Evolutionary conservation across 2,888 invertebrate genomes (phyloP), one percentile per base, ranked within the genome.

Genomic region (Auanema freiburgensis): DNA sequence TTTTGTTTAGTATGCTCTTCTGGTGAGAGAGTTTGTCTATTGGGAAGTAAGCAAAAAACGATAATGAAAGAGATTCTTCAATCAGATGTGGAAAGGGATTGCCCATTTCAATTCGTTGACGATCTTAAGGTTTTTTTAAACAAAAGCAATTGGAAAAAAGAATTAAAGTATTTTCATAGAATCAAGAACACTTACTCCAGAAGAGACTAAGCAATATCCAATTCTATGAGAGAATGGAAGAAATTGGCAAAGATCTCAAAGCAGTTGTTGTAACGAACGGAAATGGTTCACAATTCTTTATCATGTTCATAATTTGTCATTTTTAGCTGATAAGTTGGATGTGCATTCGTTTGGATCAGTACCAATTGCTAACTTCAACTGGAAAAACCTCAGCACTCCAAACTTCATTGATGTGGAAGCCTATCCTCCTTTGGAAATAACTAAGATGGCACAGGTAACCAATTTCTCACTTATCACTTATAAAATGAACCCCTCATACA

Each of bases 381-480:
- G 33, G 33, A 33, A 33, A 8, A 33, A 33, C 33, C 33, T 33
- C 33, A 62, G 44, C 18, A 12, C 57, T 6, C 18, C 25, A 21
- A 62, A 62, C 51, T 57, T 57, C 16, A 40, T 62, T 8, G 41
- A 56, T 14, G 51, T 62, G 23, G 50, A 57, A 21, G 50, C 57
- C n/a, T 62, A 62, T 49, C 50, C 56, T 42, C 62, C 62, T 1
- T 43, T 62, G 25, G 62, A 62, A 51, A 42, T 43, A 53, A 62
- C 57, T n/a, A 56, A 57, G 14, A 57, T 56, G 56, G 62, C 62
- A 4, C 62, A 62, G 57, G 62, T 62, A 18, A n/a, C n/a, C n/a
- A n/a, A n/a, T n/a, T n/a, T n/a, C n/a, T n/a, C n/a, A n/a, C n/a
- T n/a, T n/a, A n/a, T n/a, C n/a, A n/a, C n/a, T n/a, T n/a, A n/a